A percentile compares a stretch with the other conserved stretches of the same genome.
Conservation (phyloP, 2,888 invertebrate species). For the Girardia tigrina region DNA sequence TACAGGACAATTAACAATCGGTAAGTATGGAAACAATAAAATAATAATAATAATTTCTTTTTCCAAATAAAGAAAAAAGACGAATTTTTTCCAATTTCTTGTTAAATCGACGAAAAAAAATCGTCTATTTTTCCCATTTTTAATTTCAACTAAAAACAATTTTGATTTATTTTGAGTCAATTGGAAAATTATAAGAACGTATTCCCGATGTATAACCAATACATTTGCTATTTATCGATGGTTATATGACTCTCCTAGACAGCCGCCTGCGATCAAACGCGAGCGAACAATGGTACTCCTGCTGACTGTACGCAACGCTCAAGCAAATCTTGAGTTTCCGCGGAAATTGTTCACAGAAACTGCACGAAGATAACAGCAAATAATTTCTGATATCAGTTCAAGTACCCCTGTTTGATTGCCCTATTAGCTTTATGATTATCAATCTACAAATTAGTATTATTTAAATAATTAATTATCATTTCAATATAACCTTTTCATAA, state of each 20-base stretch:
- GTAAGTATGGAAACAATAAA: too few species aligned
- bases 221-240: slow-evolving; percentile 17
- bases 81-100: too few species aligned
- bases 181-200: background rate
- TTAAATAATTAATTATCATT: background rate
- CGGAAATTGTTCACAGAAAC: slow-evolving; percentile 18
- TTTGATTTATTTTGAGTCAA: background rate
- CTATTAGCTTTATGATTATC: slow-evolving; percentile 1
- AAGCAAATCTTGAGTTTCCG: slow-evolving; percentile 18
- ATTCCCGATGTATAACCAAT: background rate
- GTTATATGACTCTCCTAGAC: slow-evolving; percentile 16
- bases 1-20: too few species aligned
- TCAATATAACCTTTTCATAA: too few species aligned
- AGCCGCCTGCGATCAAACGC: slow-evolving; percentile 9
- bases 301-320: slow-evolving; percentile 3
- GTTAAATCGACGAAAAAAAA: too few species aligned
- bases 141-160: background rate
- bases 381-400: background rate
- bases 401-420: slow-evolving; percentile 13
- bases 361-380: slow-evolving; percentile 20
- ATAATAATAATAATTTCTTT: too few species aligned
- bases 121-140: too few species aligned
- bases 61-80: too few species aligned
- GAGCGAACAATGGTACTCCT: slow-evolving; percentile 19
- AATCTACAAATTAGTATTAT: background rate